Evolutionary conservation across 1,140 invertebrate genomes (phyloP), one percentile per base, ranked within the genome.

Genomic region (Wasmannia auropunctata): DNA sequence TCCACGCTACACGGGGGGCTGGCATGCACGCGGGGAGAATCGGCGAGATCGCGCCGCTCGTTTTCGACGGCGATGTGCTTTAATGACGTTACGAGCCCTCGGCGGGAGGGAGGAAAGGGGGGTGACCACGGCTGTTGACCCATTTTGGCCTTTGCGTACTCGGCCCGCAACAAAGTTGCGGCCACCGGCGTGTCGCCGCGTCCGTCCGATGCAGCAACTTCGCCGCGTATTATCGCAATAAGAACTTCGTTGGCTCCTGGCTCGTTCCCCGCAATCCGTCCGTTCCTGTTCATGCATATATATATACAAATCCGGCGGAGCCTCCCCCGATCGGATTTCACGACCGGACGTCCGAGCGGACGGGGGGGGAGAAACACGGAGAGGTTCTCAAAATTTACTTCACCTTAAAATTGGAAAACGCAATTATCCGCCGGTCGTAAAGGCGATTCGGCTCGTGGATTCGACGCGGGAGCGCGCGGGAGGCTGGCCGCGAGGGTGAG

Each of bases 11-110:
- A n/a, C n/a, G n/a, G n/a, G n/a, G 37, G 16, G 10, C 16, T 19
- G n/a, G 3, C 19, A n/a, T 46, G 51, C 34, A 40, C 14, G 25
- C 19, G n/a, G n/a, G n/a, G 43, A 31, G 19, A 49, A 43, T 31
- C 37, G n/a, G 19, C 19, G 22, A n/a, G 40, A n/a, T n/a, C 31
- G n/a, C 79, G 10, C 2, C 37, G 51, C 51, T 74, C 67, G 14
- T 83, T 34, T n/a, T 37, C 65, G 40, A 74, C 74, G n/a, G 25
- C 67, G 51, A 70, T 70, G 40, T 34, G 54, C 49, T 46, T 83
- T 83, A 83, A 83, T 74, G 79, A 74, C n/a, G 40, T 74, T 83
- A 51, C 79, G 79, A 58, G 65, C 19, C 19, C 40, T 43, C 79
- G 34, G 49, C 25, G 37, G 43, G 79, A 14, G 43, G 3, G 34